These are phyloP conservation scores for Acrobeloides nanus DNA, from an alignment of 2,888 invertebrate genomes.

Conservation along the genomic window DNA sequence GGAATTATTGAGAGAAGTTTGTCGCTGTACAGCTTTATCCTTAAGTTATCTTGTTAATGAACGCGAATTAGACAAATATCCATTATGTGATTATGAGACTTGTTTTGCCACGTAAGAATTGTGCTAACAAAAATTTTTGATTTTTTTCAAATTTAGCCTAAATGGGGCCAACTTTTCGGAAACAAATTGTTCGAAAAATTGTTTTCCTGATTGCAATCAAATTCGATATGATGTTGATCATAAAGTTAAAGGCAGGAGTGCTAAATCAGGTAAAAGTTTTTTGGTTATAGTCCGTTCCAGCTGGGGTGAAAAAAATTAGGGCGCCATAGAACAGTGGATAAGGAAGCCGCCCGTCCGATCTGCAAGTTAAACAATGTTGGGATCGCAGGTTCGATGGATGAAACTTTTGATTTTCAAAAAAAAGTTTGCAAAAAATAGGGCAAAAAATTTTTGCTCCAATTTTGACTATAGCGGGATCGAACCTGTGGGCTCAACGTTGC, in stretches of 20 bases:
- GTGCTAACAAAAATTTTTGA: background rate
- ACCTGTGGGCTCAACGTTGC: no score
- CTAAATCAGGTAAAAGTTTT: conserved; percentile 31
- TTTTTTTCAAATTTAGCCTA: conserved; percentile 27
- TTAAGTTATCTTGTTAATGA: conserved; percentile 40
- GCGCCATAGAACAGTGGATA: no score
- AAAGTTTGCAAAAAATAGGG: no score
- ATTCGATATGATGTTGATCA: conserved; percentile 44
- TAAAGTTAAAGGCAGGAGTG: conserved; percentile 41
- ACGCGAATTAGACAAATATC: conserved; percentile 33
- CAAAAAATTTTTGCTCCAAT: no score
- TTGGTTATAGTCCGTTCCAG: background rate
- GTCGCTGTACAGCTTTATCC: conserved; percentile 46
- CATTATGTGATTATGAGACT: conserved; percentile 45
- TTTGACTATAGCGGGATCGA: no score
- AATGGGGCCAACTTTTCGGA: conserved; percentile 46
- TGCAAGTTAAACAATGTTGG: no score
- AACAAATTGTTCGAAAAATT: conserved; percentile 37
- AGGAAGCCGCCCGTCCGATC: no score
- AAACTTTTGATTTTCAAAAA: no score
- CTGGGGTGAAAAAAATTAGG: conserved; percentile 5
- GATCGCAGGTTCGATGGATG: no score
- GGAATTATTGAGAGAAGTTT: conserved; percentile 42
- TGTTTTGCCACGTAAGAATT: conserved; percentile 39
- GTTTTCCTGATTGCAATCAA: conserved; percentile 45